Conservation (phyloP, 2,888 invertebrate species). For the Nephrotoma flavescens region DNA sequence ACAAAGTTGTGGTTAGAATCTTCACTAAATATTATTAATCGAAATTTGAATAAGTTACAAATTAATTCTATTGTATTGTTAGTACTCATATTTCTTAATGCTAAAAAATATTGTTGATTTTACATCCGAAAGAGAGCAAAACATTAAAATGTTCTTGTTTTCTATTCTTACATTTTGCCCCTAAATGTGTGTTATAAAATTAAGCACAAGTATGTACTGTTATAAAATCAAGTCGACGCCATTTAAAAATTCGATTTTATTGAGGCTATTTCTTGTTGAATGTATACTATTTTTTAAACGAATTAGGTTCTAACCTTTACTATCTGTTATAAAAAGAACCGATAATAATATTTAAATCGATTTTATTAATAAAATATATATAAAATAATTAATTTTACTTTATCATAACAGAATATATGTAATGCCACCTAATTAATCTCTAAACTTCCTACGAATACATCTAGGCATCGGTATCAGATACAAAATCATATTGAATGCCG, state of each 20-base stretch:
- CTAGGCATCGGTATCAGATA: slow-evolving; percentile 75
- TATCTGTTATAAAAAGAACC: no score
- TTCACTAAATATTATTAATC: no score
- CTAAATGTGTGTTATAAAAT: background rate
- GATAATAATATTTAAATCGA: background rate
- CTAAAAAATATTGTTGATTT: no score
- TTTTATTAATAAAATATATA: background rate
- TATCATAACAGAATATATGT: background rate
- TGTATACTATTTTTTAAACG: background rate
- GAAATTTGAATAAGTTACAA: no score
- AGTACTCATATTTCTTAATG: no score
- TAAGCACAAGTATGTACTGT: no score
- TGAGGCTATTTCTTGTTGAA: background rate
- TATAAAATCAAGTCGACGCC: background rate
- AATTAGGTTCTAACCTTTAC: no score
- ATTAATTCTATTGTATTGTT: no score
- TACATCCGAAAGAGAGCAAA: no score
- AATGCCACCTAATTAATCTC: slow-evolving; percentile 45
- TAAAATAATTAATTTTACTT: background rate
- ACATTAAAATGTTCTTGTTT: no score
- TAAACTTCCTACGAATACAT: slow-evolving; percentile 74
- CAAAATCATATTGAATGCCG: slow-evolving; percentile 68
- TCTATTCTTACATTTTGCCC: background rate
- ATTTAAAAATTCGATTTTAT: background rate
- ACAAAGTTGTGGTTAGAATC: no score